Percentiles rank a stretch among this genome's conserved stretches.
phyloP scores from a whole-genome alignment of 1,140 invertebrate species.

The Sesamia nonagrioides region DNA sequence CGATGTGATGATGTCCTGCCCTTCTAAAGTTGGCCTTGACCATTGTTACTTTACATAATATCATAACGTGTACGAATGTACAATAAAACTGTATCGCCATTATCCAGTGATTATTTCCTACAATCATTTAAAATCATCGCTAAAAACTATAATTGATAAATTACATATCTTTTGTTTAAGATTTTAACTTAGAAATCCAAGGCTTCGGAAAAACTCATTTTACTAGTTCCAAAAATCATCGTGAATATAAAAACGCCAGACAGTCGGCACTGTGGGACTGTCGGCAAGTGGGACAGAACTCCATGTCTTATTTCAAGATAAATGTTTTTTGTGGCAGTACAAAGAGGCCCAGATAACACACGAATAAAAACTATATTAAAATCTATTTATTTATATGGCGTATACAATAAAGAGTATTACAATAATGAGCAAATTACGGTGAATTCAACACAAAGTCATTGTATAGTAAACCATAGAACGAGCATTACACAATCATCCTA shows the following conservation, averaged over 20 bases:
- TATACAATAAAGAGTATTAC: too few species aligned
- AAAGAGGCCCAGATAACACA: neutral
- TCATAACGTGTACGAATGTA: neutral
- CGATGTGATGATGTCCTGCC: neutral
- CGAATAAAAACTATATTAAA: neutral
- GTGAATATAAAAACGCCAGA: neutral
- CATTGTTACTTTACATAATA: slow-evolving; percentile 10
- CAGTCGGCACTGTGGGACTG: neutral
- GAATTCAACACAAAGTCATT: slow-evolving; percentile 15
- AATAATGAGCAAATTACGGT: slow-evolving; percentile 11
- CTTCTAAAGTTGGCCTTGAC: slow-evolving; percentile 2
- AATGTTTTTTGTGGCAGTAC: neutral
- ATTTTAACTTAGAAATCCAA: slow-evolving; percentile 1
- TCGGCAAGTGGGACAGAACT: neutral
- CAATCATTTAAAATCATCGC: slow-evolving; percentile 36
- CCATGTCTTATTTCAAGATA: too few species aligned
- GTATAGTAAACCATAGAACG: neutral
- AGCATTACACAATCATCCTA: slow-evolving; percentile 36
- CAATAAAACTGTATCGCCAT: slow-evolving; percentile 28
- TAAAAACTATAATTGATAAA: slow-evolving; percentile 37
- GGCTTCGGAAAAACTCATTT: neutral
- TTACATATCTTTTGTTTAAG: slow-evolving; percentile 14
- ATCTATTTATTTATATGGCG: too few species aligned
- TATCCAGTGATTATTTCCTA: slow-evolving; percentile 5
- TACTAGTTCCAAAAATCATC: too few species aligned